These are phyloP conservation scores for Ophiodon elongatus DNA, from an alignment of 2,113 vertebrate species.

Conservation along the genomic window DNA sequence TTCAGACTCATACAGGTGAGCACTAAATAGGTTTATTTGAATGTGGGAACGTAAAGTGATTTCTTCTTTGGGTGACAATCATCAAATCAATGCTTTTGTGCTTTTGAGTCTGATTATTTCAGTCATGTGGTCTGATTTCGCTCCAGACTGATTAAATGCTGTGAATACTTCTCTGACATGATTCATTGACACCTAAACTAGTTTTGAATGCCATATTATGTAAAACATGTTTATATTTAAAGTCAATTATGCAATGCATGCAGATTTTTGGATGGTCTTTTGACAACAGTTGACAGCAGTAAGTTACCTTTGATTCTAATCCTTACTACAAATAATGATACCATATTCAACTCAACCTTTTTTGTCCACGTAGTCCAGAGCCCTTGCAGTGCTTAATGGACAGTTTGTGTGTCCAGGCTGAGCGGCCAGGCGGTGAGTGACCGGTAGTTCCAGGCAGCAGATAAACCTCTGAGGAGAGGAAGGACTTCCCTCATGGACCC, in stretches of 20 bases:
- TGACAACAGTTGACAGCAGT: not conserved
- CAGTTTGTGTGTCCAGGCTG: not conserved
- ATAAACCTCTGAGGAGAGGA: slow-evolving; percentile 74
- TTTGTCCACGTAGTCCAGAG: not conserved
- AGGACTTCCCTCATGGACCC: slow-evolving; percentile 85
- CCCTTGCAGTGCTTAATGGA: not conserved
- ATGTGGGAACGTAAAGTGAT: not conserved
- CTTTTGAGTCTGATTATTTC: not conserved
- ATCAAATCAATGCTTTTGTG: not conserved
- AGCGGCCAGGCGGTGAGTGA: not conserved
- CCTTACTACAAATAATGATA: not conserved
- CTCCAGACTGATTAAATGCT: not conserved
- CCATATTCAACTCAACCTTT: not conserved
- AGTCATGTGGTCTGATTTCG: not conserved
- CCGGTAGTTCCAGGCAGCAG: slow-evolving; percentile 10
- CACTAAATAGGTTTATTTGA: not conserved
- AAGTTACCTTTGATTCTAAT: not conserved
- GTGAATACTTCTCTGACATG: not conserved
- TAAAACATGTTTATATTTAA: not conserved
- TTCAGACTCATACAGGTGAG: slow-evolving; percentile 54
- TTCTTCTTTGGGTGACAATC: not conserved
- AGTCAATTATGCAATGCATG: not conserved
- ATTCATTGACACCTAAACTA: not conserved
- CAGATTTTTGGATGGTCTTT: not conserved
- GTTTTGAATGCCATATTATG: not conserved